Conservation (phyloP, 1,140 invertebrate species). For the Drosophila melanica region DNA sequence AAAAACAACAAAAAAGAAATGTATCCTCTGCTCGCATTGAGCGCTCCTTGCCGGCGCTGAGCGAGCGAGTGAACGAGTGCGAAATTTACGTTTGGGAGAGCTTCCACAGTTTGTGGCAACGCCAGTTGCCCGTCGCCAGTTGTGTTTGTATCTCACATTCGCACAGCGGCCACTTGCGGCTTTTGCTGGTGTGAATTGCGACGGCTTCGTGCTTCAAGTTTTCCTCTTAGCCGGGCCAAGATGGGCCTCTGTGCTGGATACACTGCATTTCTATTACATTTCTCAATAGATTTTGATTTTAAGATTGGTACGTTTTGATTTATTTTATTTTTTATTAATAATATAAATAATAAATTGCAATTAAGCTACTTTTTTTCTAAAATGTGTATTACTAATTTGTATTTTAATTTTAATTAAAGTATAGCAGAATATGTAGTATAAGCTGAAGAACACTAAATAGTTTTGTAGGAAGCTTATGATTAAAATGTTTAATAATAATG, state of each 20-base stretch:
- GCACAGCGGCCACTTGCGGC: constrained; percentile 29
- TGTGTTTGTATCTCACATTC: constrained; percentile 32
- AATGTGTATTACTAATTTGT: too few species aligned
- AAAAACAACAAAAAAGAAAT: constrained; percentile 31
- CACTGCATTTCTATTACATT: constrained; percentile 1
- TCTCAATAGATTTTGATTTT: neutral
- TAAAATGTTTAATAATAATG: too few species aligned
- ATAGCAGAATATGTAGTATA: too few species aligned
- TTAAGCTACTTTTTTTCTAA: too few species aligned
- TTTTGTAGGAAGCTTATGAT: too few species aligned
- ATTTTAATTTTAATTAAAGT: too few species aligned
- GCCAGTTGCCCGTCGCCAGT: constrained; percentile 29
- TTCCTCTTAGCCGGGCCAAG: constrained; percentile 4
- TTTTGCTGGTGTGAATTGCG: constrained; percentile 2
- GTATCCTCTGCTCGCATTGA: constrained; percentile 70
- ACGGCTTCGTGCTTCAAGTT: constrained; percentile 8
- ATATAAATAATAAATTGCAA: too few species aligned
- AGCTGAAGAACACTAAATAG: too few species aligned
- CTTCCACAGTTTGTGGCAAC: constrained; percentile 43
- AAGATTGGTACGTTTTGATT: constrained; percentile 10
- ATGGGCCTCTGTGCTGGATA: neutral
- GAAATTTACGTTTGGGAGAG: constrained; percentile 45
- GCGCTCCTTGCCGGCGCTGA: constrained; percentile 23
- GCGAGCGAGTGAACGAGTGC: constrained; percentile 52
- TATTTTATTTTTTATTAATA: neutral